phyloP scores from a whole-genome alignment of 2,113 vertebrate species.

The Probosciger aterrimus region DNA sequence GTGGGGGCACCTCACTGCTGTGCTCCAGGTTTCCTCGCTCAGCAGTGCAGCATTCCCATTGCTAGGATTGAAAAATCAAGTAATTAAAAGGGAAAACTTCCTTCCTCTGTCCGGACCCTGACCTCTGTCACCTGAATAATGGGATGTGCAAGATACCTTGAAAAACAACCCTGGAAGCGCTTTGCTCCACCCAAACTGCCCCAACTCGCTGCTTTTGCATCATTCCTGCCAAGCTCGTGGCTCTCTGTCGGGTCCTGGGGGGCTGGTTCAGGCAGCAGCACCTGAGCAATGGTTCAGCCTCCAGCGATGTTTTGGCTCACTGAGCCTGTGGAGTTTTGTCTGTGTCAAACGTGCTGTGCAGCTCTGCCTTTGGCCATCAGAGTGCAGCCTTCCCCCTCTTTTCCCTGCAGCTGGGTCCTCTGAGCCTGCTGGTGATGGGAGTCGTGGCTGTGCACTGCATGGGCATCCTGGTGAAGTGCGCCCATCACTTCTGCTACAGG shows the following conservation, averaged over 20 bases:
- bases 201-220: not conserved
- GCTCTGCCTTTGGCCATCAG: slow-evolving; percentile 36
- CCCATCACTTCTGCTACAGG: slow-evolving; percentile 89
- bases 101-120: not conserved
- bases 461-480: slow-evolving; percentile 89
- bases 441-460: slow-evolving; percentile 93
- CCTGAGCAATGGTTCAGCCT: not conserved
- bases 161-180: not conserved
- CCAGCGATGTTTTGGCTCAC: not conserved
- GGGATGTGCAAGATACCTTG: not conserved
- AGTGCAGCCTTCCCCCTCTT: slow-evolving; percentile 38
- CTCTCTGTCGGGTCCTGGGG: not conserved
- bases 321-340: not conserved
- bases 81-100: not conserved
- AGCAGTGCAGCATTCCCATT: rapidly evolving
- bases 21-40: not conserved
- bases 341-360: not conserved
- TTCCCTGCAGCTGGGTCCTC: slow-evolving; percentile 83
- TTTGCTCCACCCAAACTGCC: not conserved
- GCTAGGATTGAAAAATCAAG: not conserved
- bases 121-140: not conserved
- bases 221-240: not conserved
- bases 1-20: not conserved
- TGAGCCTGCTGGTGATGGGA: slow-evolving; percentile 90
- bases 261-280: not conserved